Evolutionary conservation across 2,888 invertebrate genomes (phyloP), one percentile per base, ranked within the genome.

Genomic region (Watsonalla binaria): DNA sequence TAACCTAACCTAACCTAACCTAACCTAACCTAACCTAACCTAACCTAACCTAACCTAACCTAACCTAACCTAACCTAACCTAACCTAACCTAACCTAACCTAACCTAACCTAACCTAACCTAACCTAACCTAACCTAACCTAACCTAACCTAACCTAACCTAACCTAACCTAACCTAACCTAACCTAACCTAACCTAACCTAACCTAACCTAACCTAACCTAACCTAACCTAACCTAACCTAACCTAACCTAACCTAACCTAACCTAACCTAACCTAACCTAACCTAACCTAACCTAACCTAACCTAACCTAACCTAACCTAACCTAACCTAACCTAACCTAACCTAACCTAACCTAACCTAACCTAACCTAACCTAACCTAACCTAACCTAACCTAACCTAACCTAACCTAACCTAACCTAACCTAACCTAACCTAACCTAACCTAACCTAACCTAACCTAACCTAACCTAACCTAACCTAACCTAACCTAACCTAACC

Each of bases 71-170:
- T 57, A 57, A 58, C 56, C 58, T 58, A 58, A 59, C 45, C 59
- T 59, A 61, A 58, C 62, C 58, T 59, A 62, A 58, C 62, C 59
- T 58, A 58, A 59, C 59, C 59, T 56, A 57, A 54, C 59, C 55
- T 55, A 58, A 54, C 58, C 55, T 54, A 61, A 58, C 61, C 56
- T 59, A 45, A 45, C 45, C 45, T 45, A 45, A 45, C 45, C 45
- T 45, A 45, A 45, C 45, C 45, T 45, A 45, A 45, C 45, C 45
- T 45, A 45, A 45, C 45, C 45, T 45, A 45, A 45, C 45, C 45
- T 45, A 45, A 45, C 45, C 45, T 45, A 45, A 45, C 45, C 45
- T 45, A 45, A 45, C 45, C 45, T 45, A 45, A 45, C 45, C 45
- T 45, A 45, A 45, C 45, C 45, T 45, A 45, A 45, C 45, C 45